Base-by-base conservation (phyloP, 1,140 invertebrate genomes). In the Mizuhopecten yessoensis region DNA sequence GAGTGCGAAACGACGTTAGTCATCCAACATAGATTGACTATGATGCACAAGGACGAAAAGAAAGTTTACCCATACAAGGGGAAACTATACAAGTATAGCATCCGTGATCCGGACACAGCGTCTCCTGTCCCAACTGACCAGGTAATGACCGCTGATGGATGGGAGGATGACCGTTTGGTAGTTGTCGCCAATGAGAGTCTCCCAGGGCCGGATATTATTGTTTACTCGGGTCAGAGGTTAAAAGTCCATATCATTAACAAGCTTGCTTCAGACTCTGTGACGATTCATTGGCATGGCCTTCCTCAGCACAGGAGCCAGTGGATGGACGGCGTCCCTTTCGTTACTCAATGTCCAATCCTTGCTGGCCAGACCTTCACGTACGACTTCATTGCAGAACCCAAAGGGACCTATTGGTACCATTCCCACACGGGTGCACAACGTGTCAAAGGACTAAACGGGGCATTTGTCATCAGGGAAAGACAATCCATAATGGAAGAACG, bases 281-380 rank as follows among this genome's bases (percentile, higher is more conserved):
- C 98, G 0, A 98, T 99, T 90, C 99, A 99, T 96, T 99, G 98
- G 98, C 97, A 98, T 89, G 98, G 98, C 57, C 97, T 99, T 86
- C 98, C 97, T 96, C 98, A 99, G 97, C 97, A 97, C 49, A 98
- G 97, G 57, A 98, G 98, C 3, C 98, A 98, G 94, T 98, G 98
- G 96, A 99, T 98, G 96, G 99, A 99, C 95, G 99, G 99, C 45
- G 98, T 99, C 36, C 98, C 98, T 7, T 98, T 98, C 92, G 97
- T 99, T 10, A 99, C 98, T 0, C 99, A 99, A 96, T 99, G 98
- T 96, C 98, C 98, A 3, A 99, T 99, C 94, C 97, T 97, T 90
- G 97, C 98, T 95, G 98, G 98, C 94, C 98, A 98, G 94, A 98
- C 98, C 0, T 99, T 99, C 96, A 98, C 98, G 94, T 99, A 99